Conservation (phyloP, 2,888 invertebrate species). For the Microdon myrmicae region DNA sequence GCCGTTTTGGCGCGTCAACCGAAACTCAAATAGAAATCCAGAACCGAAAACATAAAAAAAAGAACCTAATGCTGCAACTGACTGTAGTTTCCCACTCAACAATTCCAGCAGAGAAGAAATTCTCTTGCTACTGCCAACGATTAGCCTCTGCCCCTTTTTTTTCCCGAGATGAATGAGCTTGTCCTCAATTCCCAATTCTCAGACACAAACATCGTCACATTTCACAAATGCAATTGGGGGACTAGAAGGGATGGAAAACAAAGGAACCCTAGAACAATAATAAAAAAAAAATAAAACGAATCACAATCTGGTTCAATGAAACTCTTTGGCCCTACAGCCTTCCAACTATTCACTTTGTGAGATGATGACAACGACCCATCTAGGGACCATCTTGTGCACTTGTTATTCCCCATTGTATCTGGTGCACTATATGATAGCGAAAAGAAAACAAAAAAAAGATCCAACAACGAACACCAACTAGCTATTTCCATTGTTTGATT, state of each 20-base stretch:
- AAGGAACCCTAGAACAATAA: background rate
- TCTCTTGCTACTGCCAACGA: constrained; percentile 1
- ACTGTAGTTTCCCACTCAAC: constrained; percentile 12
- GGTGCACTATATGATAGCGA: constrained; percentile 18
- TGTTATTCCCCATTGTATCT: constrained; percentile 24
- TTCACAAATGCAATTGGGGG: constrained; percentile 20
- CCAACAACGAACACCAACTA: constrained; percentile 15
- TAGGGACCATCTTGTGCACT: constrained; percentile 17
- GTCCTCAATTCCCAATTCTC: constrained; percentile 27
- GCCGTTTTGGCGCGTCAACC: background rate
- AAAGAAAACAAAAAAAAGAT: constrained; percentile 14
- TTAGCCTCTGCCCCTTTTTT: constrained; percentile 18
- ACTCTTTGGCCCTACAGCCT: background rate
- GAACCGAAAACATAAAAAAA: background rate
- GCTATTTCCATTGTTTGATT: constrained; percentile 17
- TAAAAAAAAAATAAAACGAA: constrained; percentile 2
- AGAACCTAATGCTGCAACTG: background rate
- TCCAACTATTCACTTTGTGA: constrained; percentile 1
- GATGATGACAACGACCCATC: constrained; percentile 5
- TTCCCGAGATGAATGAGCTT: constrained; percentile 19
- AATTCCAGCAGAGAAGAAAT: background rate
- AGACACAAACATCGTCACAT: constrained; percentile 37
- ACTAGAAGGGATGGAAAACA: too few species aligned
- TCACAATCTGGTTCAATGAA: constrained; percentile 21
- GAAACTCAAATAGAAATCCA: background rate